These are phyloP conservation scores for Tridacna gigas DNA, from an alignment of 2,888 invertebrate species.

Conservation along the genomic window DNA sequence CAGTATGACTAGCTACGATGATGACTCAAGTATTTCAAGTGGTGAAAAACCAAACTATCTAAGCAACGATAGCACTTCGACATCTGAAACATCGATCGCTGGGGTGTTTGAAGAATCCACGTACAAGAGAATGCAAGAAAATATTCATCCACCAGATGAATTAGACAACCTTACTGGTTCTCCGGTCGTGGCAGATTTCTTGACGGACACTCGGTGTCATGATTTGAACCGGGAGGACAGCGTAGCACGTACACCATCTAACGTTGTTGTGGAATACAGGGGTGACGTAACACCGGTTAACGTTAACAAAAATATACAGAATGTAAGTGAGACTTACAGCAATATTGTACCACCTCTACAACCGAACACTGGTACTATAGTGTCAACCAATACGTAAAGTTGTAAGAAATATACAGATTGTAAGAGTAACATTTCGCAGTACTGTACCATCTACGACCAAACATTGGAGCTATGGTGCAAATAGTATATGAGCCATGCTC, in stretches of 20 bases:
- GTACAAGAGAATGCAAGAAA: background rate
- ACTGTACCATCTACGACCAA: too few relatives aligned
- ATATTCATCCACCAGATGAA: background rate
- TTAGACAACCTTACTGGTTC: background rate
- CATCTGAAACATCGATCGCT: background rate
- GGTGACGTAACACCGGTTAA: constrained; percentile 1
- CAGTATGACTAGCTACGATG: constrained; percentile 1
- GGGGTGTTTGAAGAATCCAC: background rate
- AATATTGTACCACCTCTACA: constrained; percentile 44
- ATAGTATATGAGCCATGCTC: too few relatives aligned
- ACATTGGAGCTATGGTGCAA: too few relatives aligned
- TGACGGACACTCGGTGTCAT: background rate
- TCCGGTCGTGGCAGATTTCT: background rate
- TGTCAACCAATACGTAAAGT: too few relatives aligned
- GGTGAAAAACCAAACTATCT: background rate
- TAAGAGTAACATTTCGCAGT: too few relatives aligned
- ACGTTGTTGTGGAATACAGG: constrained; percentile 3
- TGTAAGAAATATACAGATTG: too few relatives aligned
- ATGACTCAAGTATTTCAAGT: background rate
- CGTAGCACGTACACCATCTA: background rate
- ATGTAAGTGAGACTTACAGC: constrained; percentile 18
- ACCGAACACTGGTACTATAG: constrained; percentile 44
- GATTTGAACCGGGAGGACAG: background rate
- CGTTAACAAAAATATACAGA: background rate
- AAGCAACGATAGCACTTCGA: background rate